phyloP scores from a whole-genome alignment of 2,888 invertebrate species.

The Drosophila peninsularis region DNA sequence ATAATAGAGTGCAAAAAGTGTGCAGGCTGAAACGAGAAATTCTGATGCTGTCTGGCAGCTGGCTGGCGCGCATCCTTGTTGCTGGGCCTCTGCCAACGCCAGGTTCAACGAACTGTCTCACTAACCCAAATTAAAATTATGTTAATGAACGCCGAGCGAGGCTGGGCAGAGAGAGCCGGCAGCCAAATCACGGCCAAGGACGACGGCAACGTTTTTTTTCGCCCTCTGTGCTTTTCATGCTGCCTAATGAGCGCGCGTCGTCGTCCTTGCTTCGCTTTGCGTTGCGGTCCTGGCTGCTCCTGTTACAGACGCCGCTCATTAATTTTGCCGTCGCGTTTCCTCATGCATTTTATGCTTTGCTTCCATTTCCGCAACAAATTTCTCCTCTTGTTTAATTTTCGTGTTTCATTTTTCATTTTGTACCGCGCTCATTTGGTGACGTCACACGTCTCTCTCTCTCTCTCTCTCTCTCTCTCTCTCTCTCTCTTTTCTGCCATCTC shows the following conservation, averaged over 20 bases:
- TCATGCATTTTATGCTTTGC: slow-evolving; percentile 48
- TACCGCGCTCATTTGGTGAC: slow-evolving; percentile 75
- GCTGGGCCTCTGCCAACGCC: slow-evolving; percentile 12
- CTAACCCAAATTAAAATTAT: slow-evolving; percentile 84
- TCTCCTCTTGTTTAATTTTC: slow-evolving; percentile 71
- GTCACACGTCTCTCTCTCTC: slow-evolving; percentile 48
- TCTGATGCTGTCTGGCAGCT: slow-evolving; percentile 64
- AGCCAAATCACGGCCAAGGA: slow-evolving; percentile 81
- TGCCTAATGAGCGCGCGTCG: slow-evolving; percentile 69
- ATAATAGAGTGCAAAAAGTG: slow-evolving; percentile 21
- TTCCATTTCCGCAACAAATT: slow-evolving; percentile 68
- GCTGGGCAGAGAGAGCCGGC: slow-evolving; percentile 33
- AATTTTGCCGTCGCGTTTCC: slow-evolving; percentile 71
- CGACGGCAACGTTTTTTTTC: slow-evolving; percentile 51
- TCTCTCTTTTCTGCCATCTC: slow-evolving; percentile 11
- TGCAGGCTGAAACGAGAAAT: slow-evolving; percentile 32
- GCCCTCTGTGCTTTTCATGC: slow-evolving; percentile 65
- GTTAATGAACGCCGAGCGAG: slow-evolving; percentile 73
- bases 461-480: slow-evolving; percentile 10
- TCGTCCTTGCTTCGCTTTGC: slow-evolving; percentile 24
- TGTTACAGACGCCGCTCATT: slow-evolving; percentile 63
- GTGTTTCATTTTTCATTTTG: slow-evolving; percentile 78
- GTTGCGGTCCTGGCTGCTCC: slow-evolving; percentile 34
- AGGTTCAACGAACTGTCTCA: slow-evolving; percentile 79
- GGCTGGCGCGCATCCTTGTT: slow-evolving; percentile 44